These are phyloP conservation scores for Bothrops jararaca DNA, from an alignment of 2,113 vertebrate genomes.

Conservation along the genomic window DNA sequence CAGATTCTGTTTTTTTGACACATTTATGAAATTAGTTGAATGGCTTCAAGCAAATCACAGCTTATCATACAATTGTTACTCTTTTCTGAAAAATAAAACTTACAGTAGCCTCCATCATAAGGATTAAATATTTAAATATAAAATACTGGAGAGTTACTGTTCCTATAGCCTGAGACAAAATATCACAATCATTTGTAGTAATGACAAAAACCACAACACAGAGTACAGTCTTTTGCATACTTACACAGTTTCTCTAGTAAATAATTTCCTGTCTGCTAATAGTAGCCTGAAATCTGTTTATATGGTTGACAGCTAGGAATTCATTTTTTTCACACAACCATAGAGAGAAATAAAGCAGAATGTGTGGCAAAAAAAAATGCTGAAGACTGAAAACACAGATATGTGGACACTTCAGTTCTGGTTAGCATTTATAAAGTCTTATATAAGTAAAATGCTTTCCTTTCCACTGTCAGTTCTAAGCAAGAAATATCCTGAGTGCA, in stretches of 20 bases:
- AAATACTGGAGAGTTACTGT: not conserved
- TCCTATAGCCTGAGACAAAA: not conserved
- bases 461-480: not conserved
- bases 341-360: not conserved
- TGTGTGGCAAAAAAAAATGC: not conserved
- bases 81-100: not conserved
- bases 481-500: not conserved
- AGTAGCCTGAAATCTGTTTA: not conserved
- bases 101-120: not conserved
- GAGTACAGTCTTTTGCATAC: not conserved
- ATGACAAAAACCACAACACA: not conserved
- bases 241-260: not conserved
- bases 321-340: not conserved
- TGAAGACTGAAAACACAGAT: not conserved
- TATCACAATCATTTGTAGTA: not conserved
- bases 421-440: not conserved
- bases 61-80: not conserved
- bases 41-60: not conserved
- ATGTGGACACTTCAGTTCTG: not conserved
- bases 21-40: not conserved
- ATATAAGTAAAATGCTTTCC: not conserved
- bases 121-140: not conserved
- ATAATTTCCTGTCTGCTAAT: not conserved
- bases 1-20: not conserved
- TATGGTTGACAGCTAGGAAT: not conserved